Base-by-base conservation (phyloP, 1,140 invertebrate species). In the Delia radicum region DNA sequence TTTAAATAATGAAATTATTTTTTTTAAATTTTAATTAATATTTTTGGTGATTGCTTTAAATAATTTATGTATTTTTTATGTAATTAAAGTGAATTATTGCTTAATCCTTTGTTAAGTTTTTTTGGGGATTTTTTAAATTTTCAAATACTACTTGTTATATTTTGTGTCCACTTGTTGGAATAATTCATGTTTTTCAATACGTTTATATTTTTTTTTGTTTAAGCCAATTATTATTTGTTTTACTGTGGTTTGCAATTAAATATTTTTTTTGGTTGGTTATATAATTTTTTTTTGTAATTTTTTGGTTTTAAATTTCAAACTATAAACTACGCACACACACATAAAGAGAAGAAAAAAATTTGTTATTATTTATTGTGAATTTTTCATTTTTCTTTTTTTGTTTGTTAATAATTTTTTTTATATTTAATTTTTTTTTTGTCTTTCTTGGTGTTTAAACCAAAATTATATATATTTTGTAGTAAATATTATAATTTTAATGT, bases 241-340 rank as follows among this genome's bases (percentile, higher is more conserved):
- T n/a, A n/a, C n/a, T 72, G 18, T 46, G 4, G 63, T 72, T 72
- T 72, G 31, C 12, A 37, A 18, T 37, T n/a, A 18, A 31, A 63
- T 63, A 74, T 74, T 33, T n/a, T 42, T 67, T 29, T 21, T 42
- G 12, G 4, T 48, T 46, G 63, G 28, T 62, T 73, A 29, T 76
- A 73, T 74, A 62, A 31, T 27, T 12, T 42, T 67, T 46, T 76
- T 33, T 12, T 31, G 21, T 42, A 63, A 12, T 65, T 37, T 42
- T 76, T 76, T 63, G 27, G n/a, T 69, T 26, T 48, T 75, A 46
- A 46, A 28, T 75, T 75, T 67, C 73, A 74, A 71, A 74, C 76
- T 77, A 74, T 74, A 77, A 77, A 77, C 76, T 77, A 77, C 76
- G 48, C 73, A 77, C 76, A 77, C 65, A 77, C 29, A 77, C 48